phyloP scores from a whole-genome alignment of 2,113 vertebrate species.

The Chaetops frenatus region DNA sequence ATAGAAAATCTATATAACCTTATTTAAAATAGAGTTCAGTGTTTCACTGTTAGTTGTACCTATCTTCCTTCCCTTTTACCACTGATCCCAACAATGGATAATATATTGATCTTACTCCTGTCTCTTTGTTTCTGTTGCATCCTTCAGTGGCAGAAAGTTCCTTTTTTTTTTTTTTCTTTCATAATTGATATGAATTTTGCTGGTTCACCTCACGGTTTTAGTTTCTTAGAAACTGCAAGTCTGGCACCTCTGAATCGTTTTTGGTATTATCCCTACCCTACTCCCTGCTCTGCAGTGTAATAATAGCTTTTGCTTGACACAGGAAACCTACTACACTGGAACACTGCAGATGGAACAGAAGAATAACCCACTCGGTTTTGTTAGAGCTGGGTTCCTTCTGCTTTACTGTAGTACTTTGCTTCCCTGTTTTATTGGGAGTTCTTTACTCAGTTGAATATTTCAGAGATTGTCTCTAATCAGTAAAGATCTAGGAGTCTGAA shows the following conservation, averaged over 20 bases:
- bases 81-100: background rate
- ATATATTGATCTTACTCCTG: background rate
- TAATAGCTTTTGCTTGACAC: slow-evolving; percentile 53
- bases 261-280: slow-evolving; percentile 51
- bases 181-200: background rate
- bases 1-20: background rate
- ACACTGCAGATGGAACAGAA: slow-evolving; percentile 51
- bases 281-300: slow-evolving; percentile 47
- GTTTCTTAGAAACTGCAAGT: slow-evolving; percentile 43
- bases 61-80: background rate
- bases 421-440: background rate
- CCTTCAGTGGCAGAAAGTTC: background rate
- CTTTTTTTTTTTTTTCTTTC: background rate
- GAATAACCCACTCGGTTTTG: slow-evolving; percentile 52
- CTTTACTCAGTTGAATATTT: background rate
- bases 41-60: background rate
- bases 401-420: slow-evolving; percentile 10
- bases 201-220: slow-evolving; percentile 33
- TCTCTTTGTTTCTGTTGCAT: background rate
- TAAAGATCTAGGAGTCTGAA: background rate
- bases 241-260: slow-evolving; percentile 54
- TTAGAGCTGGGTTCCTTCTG: slow-evolving; percentile 25
- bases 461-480: background rate
- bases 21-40: background rate
- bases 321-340: slow-evolving; percentile 48